Evolutionary conservation across 2,113 vertebrate genomes (phyloP).

Genomic region (Zosterops pallidus): DNA sequence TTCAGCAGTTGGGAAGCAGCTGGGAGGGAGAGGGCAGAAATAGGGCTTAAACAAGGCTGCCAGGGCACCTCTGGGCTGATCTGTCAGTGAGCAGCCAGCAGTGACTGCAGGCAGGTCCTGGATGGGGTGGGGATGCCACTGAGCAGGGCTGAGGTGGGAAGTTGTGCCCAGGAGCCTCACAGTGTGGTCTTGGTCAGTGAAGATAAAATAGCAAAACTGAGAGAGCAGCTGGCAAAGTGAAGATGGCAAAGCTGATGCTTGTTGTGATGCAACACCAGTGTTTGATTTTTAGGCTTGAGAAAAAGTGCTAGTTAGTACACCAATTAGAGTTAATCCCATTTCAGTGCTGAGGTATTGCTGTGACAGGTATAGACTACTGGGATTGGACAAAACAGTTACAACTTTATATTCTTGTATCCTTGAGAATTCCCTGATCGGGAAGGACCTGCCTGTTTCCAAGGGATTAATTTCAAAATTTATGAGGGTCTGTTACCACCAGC

Average conservation of each 20-base stretch:
- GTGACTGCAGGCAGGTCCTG: rapidly evolving
- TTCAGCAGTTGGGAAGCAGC: not conserved
- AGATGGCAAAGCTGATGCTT: not conserved
- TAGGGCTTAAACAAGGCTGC: not conserved
- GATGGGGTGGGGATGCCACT: not conserved
- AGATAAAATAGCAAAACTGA: not conserved
- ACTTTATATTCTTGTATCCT: not conserved
- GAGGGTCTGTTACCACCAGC: not conserved
- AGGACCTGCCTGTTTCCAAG: not conserved
- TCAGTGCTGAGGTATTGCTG: not conserved
- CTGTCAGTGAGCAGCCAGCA: not conserved
- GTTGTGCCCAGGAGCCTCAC: not conserved
- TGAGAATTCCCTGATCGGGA: rapidly evolving
- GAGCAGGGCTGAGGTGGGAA: not conserved
- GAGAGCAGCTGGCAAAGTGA: not conserved
- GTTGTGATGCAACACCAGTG: not conserved
- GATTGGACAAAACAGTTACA: not conserved
- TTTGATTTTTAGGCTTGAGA: not conserved
- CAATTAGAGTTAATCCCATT: not conserved
- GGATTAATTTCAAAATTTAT: not conserved
- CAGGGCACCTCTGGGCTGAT: not conserved
- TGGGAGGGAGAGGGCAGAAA: not conserved
- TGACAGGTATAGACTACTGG: not conserved
- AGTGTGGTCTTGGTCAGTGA: not conserved
- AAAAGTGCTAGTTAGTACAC: not conserved